A percentile compares a stretch with the other conserved stretches of the same genome.
These are phyloP conservation scores for Acrobasis suavella DNA, from an alignment of 2,888 invertebrate species.

Conservation along the genomic window DNA sequence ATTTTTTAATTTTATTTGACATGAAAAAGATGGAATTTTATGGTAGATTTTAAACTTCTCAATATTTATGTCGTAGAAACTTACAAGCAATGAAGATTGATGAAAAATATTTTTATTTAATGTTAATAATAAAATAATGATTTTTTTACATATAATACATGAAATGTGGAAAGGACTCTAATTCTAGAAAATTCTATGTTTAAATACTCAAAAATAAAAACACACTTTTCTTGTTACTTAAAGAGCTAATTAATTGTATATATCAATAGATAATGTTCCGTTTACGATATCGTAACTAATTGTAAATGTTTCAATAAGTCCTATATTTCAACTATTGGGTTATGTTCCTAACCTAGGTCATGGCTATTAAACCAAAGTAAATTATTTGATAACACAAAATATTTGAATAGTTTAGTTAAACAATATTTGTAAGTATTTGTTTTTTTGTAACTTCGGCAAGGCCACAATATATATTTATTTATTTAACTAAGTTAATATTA, in stretches of 20 bases:
- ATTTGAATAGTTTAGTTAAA: not conserved
- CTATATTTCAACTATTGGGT: not conserved
- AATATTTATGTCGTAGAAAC: no score
- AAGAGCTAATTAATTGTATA: not conserved
- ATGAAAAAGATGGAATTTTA: not conserved
- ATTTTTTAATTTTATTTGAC: no score
- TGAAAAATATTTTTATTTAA: no score
- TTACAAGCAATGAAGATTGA: no score
- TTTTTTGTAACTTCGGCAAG: not conserved
- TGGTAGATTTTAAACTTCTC: not conserved
- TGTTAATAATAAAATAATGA: no score
- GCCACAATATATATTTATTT: not conserved
- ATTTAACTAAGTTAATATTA: not conserved
- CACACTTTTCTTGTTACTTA: not conserved
- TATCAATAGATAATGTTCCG: constrained; percentile 11
- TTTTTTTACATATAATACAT: no score
- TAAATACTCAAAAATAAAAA: no score
- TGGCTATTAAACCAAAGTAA: not conserved
- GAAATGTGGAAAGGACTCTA: no score
- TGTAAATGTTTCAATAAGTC: not conserved
- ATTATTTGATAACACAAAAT: not conserved
- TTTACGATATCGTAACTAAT: not conserved
- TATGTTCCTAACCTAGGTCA: constrained; percentile 9
- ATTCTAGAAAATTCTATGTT: no score
- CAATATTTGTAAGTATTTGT: not conserved